Evolutionary conservation across 2,113 vertebrate genomes (phyloP), one percentile per base, ranked within the genome.

Genomic region (Paralichthys olivaceus): DNA sequence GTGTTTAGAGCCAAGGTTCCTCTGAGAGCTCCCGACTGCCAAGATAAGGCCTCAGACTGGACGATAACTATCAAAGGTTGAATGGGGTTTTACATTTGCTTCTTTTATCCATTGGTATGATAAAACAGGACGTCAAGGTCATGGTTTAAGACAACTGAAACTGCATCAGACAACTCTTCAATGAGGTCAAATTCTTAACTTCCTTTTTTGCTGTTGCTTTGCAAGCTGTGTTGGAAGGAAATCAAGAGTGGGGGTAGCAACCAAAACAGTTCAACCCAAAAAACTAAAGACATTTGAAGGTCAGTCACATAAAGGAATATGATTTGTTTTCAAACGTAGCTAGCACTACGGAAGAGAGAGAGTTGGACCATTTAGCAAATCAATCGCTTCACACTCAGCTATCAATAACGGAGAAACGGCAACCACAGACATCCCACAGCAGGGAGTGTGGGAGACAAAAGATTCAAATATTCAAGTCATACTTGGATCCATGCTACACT

Each of bases 61-160:
- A 37, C 1, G 76, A 91, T 84, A 84, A 76, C 69, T 62, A 89
- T 73, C 85, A 77, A 43, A 64, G 68, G 84, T 64, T 79, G 63
- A 79, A 71, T 25, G 59, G 83, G 83, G 84, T 68, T 63, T 25
- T 75, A 81, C 70, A 22, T 26, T 68, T 34, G 20, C 22, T 78
- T 59, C 47, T 43, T 47, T 54, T 53, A 55, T 82, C 68, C 60
- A 84, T 70, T 76, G 56, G 12, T 28, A 79, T 59, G 72, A 86
- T 80, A 80, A 80, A 89, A 77, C 59, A 64, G 26, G 67, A 63
- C 55, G 83, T 75, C 79, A 82, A 82, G 80, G 85, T 87, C 4
- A 0, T 67, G 67, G 81, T 77, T 87, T 66, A 89, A 73, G 66
- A 76, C 23, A 9, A 37, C 60, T 49, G 43, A 81, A 82, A 72